phyloP scores from a whole-genome alignment of 2,888 invertebrate species.

The Allygus modestus region DNA sequence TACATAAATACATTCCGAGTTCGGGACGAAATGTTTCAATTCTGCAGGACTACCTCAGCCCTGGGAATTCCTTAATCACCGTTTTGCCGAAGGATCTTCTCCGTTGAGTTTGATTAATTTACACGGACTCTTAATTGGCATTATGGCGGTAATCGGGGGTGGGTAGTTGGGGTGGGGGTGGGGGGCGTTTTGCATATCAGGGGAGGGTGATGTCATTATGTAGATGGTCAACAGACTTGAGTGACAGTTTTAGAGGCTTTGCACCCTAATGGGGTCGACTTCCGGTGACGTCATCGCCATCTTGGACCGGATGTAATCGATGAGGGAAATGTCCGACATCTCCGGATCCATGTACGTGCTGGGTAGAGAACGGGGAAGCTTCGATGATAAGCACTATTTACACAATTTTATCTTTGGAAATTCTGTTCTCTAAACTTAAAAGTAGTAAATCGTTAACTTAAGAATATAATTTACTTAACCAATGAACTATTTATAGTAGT shows the following conservation, averaged over 20 bases:
- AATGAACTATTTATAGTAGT: no score
- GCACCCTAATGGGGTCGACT: constrained; percentile 61
- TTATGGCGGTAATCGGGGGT: constrained; percentile 47
- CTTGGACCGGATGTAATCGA: constrained; percentile 49
- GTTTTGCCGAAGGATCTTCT: constrained; percentile 54
- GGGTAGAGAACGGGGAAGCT: no score
- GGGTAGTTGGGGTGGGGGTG: constrained; percentile 22
- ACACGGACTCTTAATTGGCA: constrained; percentile 57
- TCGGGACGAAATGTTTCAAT: constrained; percentile 51
- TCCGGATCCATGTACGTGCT: not conserved
- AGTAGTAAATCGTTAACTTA: no score
- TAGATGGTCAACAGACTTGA: constrained; percentile 62
- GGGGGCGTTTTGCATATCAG: constrained; percentile 27
- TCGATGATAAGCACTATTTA: no score
- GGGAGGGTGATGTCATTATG: constrained; percentile 61
- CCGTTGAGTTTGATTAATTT: constrained; percentile 46
- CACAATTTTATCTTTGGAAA: no score
- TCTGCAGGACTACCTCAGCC: constrained; percentile 27
- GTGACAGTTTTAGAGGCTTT: constrained; percentile 63
- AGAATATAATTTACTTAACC: no score
- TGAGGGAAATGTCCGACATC: not conserved
- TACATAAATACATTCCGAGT: constrained; percentile 55
- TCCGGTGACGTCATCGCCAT: constrained; percentile 57
- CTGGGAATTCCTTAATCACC: constrained; percentile 56
- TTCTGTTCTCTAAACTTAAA: no score